These are phyloP conservation scores for Esox lucius DNA, from an alignment of 2,797 vertebrate genomes.

Conservation along the genomic window DNA sequence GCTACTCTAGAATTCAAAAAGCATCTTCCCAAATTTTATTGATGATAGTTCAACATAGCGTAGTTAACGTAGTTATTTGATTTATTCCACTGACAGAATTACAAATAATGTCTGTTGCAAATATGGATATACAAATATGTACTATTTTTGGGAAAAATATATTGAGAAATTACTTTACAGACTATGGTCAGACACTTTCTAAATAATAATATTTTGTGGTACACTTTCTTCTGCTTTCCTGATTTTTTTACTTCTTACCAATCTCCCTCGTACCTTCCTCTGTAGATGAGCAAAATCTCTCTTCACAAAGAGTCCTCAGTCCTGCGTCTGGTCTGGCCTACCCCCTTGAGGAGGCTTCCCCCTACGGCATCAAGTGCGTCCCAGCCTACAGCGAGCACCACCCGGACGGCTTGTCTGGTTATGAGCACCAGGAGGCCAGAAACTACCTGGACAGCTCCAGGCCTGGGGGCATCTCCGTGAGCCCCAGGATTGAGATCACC, in stretches of 20 bases:
- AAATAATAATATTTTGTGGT: background rate
- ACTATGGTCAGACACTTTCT: background rate
- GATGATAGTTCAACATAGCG: background rate
- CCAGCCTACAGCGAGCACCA: slow-evolving; percentile 71
- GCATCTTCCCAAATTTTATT: background rate
- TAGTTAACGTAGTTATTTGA: background rate
- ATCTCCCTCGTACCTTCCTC: background rate
- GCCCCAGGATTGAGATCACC: slow-evolving; percentile 97
- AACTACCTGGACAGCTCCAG: slow-evolving; percentile 81
- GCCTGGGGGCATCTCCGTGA: slow-evolving; percentile 81
- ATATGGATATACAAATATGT: background rate
- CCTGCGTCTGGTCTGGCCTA: slow-evolving; percentile 84
- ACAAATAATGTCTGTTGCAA: background rate
- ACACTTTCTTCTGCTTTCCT: background rate
- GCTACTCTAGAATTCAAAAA: background rate
- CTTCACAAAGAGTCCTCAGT: slow-evolving; percentile 85
- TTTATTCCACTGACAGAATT: background rate
- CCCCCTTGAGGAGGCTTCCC: slow-evolving; percentile 80
- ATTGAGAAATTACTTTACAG: background rate
- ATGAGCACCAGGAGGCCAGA: slow-evolving; percentile 84
- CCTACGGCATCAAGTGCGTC: slow-evolving; percentile 83
- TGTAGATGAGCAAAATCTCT: slow-evolving; percentile 89
- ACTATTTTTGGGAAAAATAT: background rate
- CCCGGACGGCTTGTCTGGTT: slow-evolving; percentile 80
- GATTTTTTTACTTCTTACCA: background rate